These are phyloP conservation scores for Pontoporia blainvillei DNA, from an alignment of 2,113 vertebrate genomes.

Conservation along the genomic window DNA sequence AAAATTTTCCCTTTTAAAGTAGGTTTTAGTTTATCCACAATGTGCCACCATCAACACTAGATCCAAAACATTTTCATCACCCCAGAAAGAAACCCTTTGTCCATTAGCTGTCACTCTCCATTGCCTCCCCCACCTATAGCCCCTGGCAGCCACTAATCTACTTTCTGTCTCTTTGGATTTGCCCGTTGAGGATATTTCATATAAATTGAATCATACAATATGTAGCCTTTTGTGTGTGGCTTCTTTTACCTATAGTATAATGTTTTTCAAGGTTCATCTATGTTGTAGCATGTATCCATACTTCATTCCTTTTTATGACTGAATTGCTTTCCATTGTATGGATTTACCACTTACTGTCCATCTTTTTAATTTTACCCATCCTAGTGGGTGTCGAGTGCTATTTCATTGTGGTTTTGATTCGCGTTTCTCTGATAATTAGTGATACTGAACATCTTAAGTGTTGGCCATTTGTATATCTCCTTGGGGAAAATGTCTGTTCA, in stretches of 20 bases:
- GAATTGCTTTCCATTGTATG: neutral
- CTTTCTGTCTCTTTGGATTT: conserved; percentile 8
- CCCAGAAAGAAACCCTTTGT: neutral
- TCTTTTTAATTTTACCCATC: neutral
- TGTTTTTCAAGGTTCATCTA: neutral
- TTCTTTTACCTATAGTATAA: neutral
- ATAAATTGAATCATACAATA: neutral
- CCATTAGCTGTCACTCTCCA: neutral
- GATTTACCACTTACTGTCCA: neutral
- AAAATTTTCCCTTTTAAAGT: neutral
- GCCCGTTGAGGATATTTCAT: neutral
- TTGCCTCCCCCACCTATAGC: neutral
- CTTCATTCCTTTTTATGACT: conserved; percentile 7
- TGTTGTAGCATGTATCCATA: neutral
- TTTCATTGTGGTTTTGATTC: neutral
- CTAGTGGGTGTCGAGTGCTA: neutral
- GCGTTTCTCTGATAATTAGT: neutral
- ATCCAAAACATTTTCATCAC: conserved; percentile 2
- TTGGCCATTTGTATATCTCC: neutral
- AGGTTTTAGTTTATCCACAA: neutral
- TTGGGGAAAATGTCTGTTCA: neutral
- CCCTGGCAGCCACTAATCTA: neutral
- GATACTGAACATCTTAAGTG: neutral
- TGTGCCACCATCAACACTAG: neutral
- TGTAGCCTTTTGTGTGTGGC: neutral